Base-by-base conservation (phyloP, 2,113 vertebrate genomes). In the Spermophilus dauricus region DNA sequence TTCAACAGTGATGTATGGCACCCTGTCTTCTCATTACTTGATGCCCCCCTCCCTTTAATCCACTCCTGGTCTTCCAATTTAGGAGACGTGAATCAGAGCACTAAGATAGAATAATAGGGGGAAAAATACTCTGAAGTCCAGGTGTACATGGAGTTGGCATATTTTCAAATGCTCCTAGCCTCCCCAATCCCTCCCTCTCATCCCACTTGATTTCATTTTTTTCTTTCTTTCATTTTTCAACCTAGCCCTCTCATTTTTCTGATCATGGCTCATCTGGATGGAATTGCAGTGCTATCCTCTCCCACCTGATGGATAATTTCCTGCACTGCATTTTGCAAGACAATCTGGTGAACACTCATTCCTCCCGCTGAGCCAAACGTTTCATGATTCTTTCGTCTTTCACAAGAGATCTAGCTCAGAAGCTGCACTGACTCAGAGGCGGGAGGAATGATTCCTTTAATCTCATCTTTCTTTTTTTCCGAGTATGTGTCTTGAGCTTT, bases 241-340 rank as follows among this genome's bases (percentile, higher is more conserved):
- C 11, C 82, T 73, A 45, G 96, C 70, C 51, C 9, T 42, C 72
- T 95, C 94, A 26, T 97, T 97, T 95, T 95, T 89, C 95, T 96
- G 95, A 97, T 91, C 78, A 8, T 37, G 93, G 92, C 96, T 98
- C 97, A 96, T 98, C 96, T 98, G 98, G 97, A 97, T 91, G 96
- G 97, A 98, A 98, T 91, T 95, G 98, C 91, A 88, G 81, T 1
- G 1, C 73, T 95, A 53, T 53, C 94, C 93, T 98, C 95, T 96
- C 53, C 53, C 30, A 98, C 97, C 98, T 98, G 98, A 99, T 98
- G 96, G 98, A 98, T 98, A 97, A 97, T 98, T 99, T 99, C 99
- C 98, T 98, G 98, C 91, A 87, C 82, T 58, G 97, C 97, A 78
- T 89, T 58, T 94, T 98, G 97, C 95, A 97, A 96, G 96, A 81